Base-by-base conservation (phyloP, 53 echinoderm and acorn worm genomes). In the Apostichopus leukothele region DNA sequence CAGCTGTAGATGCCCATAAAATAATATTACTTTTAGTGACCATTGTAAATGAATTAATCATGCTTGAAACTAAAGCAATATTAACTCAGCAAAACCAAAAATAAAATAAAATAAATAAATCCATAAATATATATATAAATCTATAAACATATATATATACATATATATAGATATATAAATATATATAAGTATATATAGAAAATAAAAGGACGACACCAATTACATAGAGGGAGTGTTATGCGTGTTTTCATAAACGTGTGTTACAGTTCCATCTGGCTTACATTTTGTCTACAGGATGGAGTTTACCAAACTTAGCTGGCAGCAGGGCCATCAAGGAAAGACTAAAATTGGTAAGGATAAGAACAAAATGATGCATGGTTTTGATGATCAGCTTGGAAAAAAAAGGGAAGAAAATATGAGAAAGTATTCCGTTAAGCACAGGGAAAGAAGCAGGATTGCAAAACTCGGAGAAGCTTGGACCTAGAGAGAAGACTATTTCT, bases 221-320 rank as follows among this genome's bases (percentile, higher is more conserved):
- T 63, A 63, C 9, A 13, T 13, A 11, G 14, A 63, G 7, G 63
- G 63, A 5, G 63, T 63, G 63, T 14, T 63, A 63, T 63, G 63
- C 63, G 14, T 13, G 63, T 13, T 63, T 63, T 9, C 14, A 11
- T 13, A 63, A 63, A 63, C 14, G 63, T 13, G 63, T 63, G 27
- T 27, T 39, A 39, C 39, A 39, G 6, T 13, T 71, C 71, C 71
- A 71, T 71, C n/a, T n/a, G 71, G 71, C 85, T 85, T 85, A 85
- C 85, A 85, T 85, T 85, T 85, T 85, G 66, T 85, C 85, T 85
- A 85, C 85, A 63, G 85, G 85, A 85, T 27, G 67, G 60, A 27
- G 57, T 85, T 85, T 85, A 67, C 85, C 85, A 67, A 67, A 85
- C 67, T 85, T 85, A 85, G 85, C 67, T 67, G 85, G 85, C 68